Evolutionary conservation across 2,888 invertebrate genomes (phyloP), one percentile per base, ranked within the genome.

Genomic region (Myopa tessellatipennis): DNA sequence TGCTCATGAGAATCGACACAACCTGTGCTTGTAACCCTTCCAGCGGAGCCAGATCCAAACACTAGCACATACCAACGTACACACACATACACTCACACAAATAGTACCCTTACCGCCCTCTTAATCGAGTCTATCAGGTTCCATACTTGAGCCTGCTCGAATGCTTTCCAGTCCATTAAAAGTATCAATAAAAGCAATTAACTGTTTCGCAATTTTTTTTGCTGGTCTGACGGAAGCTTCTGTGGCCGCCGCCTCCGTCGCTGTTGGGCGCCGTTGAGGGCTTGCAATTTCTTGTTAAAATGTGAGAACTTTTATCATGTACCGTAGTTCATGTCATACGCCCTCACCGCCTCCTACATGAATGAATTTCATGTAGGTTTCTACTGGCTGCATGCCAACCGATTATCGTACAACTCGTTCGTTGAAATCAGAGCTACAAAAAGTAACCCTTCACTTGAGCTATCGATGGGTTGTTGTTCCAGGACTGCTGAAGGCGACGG

Each of bases 171-270:
- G 45, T 74, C 74, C 74, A 74, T 74, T 74, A 74, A 74, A 74
- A 74, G 74, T 74, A 74, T 74, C 74, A 74, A 74, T 74, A 74
- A 74, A 74, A 74, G 74, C 74, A 74, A 74, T 74, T 74, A 74
- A 74, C 36, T 45, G 36, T 16, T 63, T 74, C 58, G 50, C 16
- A 10, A 4, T 55, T n/a, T 26, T 50, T 50, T 55, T 55, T n/a
- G 55, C 55, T 10, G 45, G 45, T 45, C 45, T 55, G 55, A 55
- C 55, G 55, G 45, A 26, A 50, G 8, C 50, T 50, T 1, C 14
- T 50, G 50, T 50, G 26, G 26, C 26, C 2, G 26, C 26, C 26
- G 26, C 26, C 26, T 26, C 26, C 26, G 26, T 26, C 26, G 26
- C 26, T 26, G 26, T 26, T 26, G 26, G 26, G 26, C 26, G 26